Evolutionary conservation across 2,113 vertebrate species (phyloP).

Genomic region (Chloroceryle aenea): DNA sequence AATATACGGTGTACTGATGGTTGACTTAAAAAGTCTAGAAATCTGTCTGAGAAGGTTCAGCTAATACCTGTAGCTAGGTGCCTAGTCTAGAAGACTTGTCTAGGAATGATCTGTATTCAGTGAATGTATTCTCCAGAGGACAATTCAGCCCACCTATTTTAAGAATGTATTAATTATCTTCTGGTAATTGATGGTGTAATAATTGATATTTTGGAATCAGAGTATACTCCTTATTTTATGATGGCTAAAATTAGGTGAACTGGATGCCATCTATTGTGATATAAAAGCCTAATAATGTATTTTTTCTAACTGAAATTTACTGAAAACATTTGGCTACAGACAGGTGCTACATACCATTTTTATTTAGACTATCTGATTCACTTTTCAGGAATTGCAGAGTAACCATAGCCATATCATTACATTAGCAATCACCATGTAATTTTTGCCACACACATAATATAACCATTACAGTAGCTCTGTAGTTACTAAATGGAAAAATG

Average conservation of each 20-base stretch:
- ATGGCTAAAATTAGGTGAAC: not conserved
- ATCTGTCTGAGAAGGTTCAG: not conserved
- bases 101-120: not conserved
- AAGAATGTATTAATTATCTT: not conserved
- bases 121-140: not conserved
- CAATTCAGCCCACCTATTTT: not conserved
- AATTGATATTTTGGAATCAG: not conserved
- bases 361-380: not conserved
- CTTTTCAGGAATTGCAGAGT: not conserved
- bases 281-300: not conserved
- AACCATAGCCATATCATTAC: not conserved
- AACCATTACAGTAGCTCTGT: not conserved
- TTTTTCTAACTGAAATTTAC: not conserved
- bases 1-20: not conserved
- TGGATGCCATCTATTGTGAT: not conserved
- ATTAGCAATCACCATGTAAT: not conserved
- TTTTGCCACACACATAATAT: not conserved
- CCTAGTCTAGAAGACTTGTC: not conserved
- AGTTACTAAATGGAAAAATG: constrained; percentile 6
- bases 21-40: not conserved
- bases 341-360: not conserved
- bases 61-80: not conserved
- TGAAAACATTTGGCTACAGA: not conserved
- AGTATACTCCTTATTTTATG: not conserved
- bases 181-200: not conserved